phyloP scores from a whole-genome alignment of 2,888 invertebrate species.

The Dolichopus griseipennis region DNA sequence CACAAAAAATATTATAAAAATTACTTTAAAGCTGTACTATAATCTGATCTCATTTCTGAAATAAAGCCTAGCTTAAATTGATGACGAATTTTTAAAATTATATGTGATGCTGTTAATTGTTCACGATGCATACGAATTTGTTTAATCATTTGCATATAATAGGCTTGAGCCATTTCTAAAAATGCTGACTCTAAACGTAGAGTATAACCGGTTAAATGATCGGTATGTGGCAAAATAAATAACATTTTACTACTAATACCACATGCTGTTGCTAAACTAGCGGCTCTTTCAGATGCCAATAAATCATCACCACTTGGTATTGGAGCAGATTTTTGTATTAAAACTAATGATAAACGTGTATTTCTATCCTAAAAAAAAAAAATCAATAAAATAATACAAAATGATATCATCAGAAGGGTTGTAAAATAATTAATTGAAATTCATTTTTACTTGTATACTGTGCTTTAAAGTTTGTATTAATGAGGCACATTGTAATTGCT shows the following conservation, averaged over 20 bases:
- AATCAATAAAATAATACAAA: conserved; percentile 4
- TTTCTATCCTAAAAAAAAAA: conserved; percentile 33
- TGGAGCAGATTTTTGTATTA: conserved; percentile 77
- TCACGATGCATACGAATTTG: conserved; percentile 82
- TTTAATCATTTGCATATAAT: conserved; percentile 83
- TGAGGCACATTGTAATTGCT: conserved; percentile 86
- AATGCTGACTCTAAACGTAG: conserved; percentile 85
- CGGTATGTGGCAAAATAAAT: conserved; percentile 84
- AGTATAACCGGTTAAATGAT: conserved; percentile 68
- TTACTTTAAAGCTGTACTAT: conserved; percentile 71
- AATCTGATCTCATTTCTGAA: conserved; percentile 87
- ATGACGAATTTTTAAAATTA: conserved; percentile 86
- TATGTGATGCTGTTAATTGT: conserved; percentile 82
- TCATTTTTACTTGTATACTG: conserved; percentile 30
- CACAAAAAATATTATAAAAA: conserved; percentile 13
- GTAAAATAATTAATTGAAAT: not conserved
- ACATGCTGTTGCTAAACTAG: conserved; percentile 82
- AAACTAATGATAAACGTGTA: conserved; percentile 75
- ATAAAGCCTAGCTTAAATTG: conserved; percentile 95
- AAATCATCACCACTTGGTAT: conserved; percentile 73
- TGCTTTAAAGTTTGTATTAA: conserved; percentile 71
- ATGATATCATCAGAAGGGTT: conserved; percentile 23
- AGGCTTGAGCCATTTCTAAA: conserved; percentile 83
- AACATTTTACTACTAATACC: conserved; percentile 86
- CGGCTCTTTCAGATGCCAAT: conserved; percentile 78